Evolutionary conservation across 1,140 invertebrate species (phyloP).

Genomic region (Artemia franciscana): DNA sequence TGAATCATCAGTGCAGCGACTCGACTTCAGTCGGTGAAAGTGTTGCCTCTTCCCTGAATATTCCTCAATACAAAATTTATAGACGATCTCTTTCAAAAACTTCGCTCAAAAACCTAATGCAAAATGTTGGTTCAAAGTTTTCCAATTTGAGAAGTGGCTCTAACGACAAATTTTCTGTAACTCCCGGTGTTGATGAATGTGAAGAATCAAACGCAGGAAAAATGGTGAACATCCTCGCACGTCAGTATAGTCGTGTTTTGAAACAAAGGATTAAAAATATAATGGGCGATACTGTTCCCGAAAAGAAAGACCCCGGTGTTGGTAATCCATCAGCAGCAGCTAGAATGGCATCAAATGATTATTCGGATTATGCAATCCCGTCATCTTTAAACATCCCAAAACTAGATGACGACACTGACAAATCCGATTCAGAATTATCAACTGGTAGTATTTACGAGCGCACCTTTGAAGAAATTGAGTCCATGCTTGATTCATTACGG

Average conservation of each 20-base stretch:
- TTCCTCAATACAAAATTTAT: constrained; percentile 53
- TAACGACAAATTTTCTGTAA: constrained; percentile 6
- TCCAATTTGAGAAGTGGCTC: constrained; percentile 10
- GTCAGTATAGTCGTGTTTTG: constrained; percentile 20
- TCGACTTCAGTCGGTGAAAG: constrained; percentile 21
- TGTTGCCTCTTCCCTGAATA: constrained; percentile 28
- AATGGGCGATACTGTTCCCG: constrained; percentile 5
- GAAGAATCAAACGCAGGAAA: constrained; percentile 9
- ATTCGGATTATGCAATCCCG: constrained; percentile 10
- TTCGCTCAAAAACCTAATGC: constrained; percentile 22
- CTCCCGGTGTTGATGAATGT: constrained; percentile 1
- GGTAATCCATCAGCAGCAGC: constrained; percentile 12
- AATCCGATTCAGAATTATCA: constrained; percentile 17
- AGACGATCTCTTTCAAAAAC: constrained; percentile 26
- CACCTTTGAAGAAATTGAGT: constrained; percentile 46
- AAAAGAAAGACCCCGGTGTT: not conserved
- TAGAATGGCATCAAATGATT: constrained; percentile 13
- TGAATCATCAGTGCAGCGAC: constrained; percentile 11
- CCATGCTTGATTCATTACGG: constrained; percentile 33
- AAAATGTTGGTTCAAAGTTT: constrained; percentile 18
- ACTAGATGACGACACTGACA: constrained; percentile 17
- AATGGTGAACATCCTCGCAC: constrained; percentile 16
- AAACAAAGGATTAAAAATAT: constrained; percentile 19
- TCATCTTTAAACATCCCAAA: not conserved
- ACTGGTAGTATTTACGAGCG: constrained; percentile 45